Conservation (phyloP, 2,888 invertebrate genomes). For the Philaethria dido region DNA sequence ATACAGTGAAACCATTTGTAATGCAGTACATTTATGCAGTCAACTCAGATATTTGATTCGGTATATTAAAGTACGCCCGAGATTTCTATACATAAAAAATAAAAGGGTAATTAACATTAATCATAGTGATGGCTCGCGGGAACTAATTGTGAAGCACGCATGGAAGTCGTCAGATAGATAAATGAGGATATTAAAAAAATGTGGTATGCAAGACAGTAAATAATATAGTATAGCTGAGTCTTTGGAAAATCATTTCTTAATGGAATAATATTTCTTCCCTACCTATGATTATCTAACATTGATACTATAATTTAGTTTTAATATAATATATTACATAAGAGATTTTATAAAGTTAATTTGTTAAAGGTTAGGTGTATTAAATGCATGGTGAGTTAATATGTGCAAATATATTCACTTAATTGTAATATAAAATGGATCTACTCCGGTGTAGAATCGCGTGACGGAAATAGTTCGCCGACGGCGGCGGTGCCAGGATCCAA, state of each 20-base stretch:
- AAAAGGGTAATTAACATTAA: conserved; percentile 77
- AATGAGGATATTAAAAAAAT: conserved; percentile 64
- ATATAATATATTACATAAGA: no score
- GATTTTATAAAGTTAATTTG: no score
- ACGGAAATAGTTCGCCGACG: conserved; percentile 51
- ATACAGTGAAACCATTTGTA: background rate
- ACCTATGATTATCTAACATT: no score
- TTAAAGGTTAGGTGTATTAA: no score
- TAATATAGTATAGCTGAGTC: background rate
- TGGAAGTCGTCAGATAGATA: conserved; percentile 50
- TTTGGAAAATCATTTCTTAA: background rate
- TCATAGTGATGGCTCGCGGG: conserved; percentile 68
- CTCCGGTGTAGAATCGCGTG: conserved; percentile 65
- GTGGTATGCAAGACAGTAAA: conserved; percentile 45
- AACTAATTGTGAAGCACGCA: conserved; percentile 64
- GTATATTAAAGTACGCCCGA: background rate
- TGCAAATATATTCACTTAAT: conserved; percentile 17
- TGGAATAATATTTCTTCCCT: background rate
- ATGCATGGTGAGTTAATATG: background rate
- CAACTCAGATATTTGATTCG: background rate
- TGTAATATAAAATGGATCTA: conserved; percentile 42
- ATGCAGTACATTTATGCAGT: background rate
- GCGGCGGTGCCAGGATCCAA: conserved; percentile 70
- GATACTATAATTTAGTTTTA: no score
- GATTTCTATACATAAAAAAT: conserved; percentile 32